Evolutionary conservation across 2,888 invertebrate genomes (phyloP).

Genomic region (Autographa gamma): DNA sequence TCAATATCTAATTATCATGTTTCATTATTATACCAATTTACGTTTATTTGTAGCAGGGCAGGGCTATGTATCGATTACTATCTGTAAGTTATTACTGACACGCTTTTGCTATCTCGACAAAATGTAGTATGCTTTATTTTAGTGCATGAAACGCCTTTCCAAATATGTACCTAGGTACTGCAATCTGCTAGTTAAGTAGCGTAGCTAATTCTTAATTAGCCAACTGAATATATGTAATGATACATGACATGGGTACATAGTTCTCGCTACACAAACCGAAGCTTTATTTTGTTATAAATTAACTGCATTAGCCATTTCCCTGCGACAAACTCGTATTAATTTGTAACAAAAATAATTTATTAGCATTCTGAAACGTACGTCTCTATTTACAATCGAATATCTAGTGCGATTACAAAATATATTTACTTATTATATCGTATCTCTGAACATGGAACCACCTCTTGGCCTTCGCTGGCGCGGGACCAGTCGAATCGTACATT

Average conservation of each 20-base stretch:
- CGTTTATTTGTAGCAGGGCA: conserved; percentile 47
- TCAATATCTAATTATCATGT: conserved; percentile 66
- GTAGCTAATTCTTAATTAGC: too few relatives aligned
- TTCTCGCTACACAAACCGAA: not conserved
- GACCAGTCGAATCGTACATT: conserved; percentile 69
- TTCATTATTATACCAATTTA: conserved; percentile 62
- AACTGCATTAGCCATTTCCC: conserved; percentile 29
- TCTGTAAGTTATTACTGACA: not conserved
- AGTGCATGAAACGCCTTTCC: not conserved
- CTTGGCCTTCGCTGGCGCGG: conserved; percentile 57
- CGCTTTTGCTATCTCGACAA: not conserved
- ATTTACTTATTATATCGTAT: conserved; percentile 82
- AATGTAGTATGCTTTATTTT: not conserved
- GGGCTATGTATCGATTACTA: conserved; percentile 11
- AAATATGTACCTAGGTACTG: not conserved
- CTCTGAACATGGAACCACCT: conserved; percentile 77
- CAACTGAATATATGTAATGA: conserved; percentile 8
- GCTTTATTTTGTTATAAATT: not conserved
- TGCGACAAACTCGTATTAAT: conserved; percentile 55
- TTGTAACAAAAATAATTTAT: conserved; percentile 79
- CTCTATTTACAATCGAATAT: conserved; percentile 73
- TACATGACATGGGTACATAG: conserved; percentile 24
- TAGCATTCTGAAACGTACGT: conserved; percentile 74
- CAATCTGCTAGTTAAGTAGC: too few relatives aligned
- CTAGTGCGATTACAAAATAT: conserved; percentile 80